phyloP scores from a whole-genome alignment of 2,113 vertebrate genomes.

The Platanista minor region DNA sequence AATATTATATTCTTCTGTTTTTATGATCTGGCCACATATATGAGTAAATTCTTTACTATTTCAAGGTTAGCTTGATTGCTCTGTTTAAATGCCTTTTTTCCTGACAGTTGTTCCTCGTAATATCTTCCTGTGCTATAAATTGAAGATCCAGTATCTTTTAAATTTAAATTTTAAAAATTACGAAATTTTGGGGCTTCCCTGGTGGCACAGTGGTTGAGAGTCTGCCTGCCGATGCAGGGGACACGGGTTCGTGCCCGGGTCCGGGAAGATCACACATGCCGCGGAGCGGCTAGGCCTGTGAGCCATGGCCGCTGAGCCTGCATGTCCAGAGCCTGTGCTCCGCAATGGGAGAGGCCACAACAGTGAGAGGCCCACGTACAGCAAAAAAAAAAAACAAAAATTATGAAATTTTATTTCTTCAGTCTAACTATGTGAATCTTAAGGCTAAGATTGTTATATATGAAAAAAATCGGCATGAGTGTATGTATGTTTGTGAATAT shows the following conservation, averaged over 20 bases:
- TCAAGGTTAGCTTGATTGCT: conserved; percentile 21
- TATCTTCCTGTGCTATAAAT: background rate
- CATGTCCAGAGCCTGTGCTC: too few species aligned
- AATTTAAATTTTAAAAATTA: background rate
- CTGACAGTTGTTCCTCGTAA: conserved; percentile 50
- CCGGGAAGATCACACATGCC: too few species aligned
- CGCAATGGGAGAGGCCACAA: too few species aligned
- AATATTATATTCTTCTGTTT: conserved; percentile 7
- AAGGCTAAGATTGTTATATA: background rate
- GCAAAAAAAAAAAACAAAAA: too few species aligned
- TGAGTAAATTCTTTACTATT: background rate
- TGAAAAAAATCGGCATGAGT: background rate
- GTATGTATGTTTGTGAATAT: background rate
- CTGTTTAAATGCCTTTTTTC: conserved; percentile 31
- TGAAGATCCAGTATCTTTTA: background rate
- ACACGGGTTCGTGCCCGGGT: too few species aligned
- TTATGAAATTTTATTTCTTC: background rate
- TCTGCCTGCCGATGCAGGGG: too few species aligned
- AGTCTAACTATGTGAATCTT: background rate
- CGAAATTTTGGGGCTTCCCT: too few species aligned
- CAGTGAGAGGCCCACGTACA: too few species aligned
- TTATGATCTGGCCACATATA: conserved; percentile 8
- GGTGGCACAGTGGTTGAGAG: too few species aligned
- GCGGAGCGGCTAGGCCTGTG: too few species aligned
- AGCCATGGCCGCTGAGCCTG: too few species aligned